These are phyloP conservation scores for Cataglyphis hispanica DNA, from an alignment of 1,140 invertebrate species.

Conservation along the genomic window DNA sequence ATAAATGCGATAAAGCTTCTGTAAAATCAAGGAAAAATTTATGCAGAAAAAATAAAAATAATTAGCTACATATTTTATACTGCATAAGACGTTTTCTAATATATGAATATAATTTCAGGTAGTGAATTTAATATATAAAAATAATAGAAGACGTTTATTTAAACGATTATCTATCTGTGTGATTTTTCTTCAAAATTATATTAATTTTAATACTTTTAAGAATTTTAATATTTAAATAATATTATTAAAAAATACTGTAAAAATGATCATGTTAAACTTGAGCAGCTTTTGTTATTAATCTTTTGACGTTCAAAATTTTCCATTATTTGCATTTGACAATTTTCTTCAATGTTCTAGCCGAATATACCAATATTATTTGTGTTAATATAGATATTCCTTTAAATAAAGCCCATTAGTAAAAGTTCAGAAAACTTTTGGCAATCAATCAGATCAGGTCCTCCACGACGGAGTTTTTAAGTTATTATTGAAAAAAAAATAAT, in stretches of 20 bases:
- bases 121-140: not conserved
- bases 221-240: not conserved
- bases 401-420: not conserved
- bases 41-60: not conserved
- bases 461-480: not conserved
- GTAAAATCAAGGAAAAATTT: not conserved
- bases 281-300: not conserved
- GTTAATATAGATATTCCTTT: not conserved
- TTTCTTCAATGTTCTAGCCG: not conserved
- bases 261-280: not conserved
- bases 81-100: not conserved
- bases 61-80: not conserved
- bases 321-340: not conserved
- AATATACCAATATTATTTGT: not conserved
- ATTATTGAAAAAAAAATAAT: conserved; percentile 13
- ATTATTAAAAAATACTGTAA: not conserved
- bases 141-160: not conserved
- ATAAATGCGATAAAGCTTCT: not conserved
- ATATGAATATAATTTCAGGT: not conserved
- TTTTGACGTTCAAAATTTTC: not conserved
- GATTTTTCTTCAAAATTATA: conserved; percentile 4
- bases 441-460: not conserved
- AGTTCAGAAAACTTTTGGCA: not conserved
- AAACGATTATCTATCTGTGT: not conserved
- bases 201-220: not conserved